Percentiles rank a stretch among this genome's conserved stretches.
These are phyloP conservation scores for Molossus alvarezi DNA, from an alignment of 2,797 vertebrate species.

Conservation along the genomic window DNA sequence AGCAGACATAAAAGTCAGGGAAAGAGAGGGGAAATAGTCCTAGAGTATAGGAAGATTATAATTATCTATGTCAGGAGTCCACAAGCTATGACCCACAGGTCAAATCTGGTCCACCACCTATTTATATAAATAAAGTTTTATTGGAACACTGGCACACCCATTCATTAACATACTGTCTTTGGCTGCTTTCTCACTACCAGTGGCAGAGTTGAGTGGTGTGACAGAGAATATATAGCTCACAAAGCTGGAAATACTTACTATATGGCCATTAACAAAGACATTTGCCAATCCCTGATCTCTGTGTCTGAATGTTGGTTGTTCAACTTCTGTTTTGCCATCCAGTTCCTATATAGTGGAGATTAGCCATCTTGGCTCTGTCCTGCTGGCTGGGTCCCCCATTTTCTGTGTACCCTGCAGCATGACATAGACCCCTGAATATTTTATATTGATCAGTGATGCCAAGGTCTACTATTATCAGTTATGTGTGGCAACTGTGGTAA, in stretches of 20 bases:
- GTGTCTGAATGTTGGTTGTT: conserved; percentile 57
- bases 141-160: neutral
- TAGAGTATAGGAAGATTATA: conserved; percentile 49
- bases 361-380: conserved; percentile 12
- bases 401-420: neutral
- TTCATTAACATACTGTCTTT: conserved; percentile 45
- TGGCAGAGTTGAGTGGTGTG: conserved; percentile 53
- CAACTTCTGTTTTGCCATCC: conserved; percentile 43
- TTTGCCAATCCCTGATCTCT: conserved; percentile 16
- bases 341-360: conserved; percentile 19
- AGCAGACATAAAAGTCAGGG: conserved; percentile 42
- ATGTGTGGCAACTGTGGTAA: neutral
- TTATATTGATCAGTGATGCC: conserved; percentile 31
- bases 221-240: conserved; percentile 49
- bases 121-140: conserved; percentile 73
- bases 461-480: conserved; percentile 23
- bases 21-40: neutral
- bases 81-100: neutral
- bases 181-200: neutral
- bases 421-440: conserved; percentile 35
- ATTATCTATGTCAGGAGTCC: neutral
- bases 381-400: neutral
- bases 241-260: conserved; percentile 68
- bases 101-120: conserved; percentile 43
- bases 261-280: neutral